A percentile compares a stretch with the other conserved stretches of the same genome.
These are phyloP conservation scores for Anas bernieri DNA, from an alignment of 2,797 vertebrate species.

Conservation along the genomic window DNA sequence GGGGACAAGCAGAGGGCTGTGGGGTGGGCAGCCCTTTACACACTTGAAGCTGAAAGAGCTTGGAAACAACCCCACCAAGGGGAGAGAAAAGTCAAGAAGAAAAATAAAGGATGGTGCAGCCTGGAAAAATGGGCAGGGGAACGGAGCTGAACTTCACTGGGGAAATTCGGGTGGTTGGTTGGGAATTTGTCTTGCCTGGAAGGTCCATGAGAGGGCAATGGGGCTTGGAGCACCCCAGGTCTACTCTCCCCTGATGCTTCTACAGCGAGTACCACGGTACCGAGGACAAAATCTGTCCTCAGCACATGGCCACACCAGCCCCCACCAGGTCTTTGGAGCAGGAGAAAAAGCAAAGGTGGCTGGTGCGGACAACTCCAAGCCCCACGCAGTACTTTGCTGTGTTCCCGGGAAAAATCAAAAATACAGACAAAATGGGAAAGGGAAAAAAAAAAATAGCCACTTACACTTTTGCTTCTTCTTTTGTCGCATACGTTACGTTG, in stretches of 20 bases:
- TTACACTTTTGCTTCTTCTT: constrained; percentile 96
- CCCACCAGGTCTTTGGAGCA: no score
- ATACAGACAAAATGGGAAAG: fast-evolving
- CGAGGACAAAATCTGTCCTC: background rate
- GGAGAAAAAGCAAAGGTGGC: background rate
- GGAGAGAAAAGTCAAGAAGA: background rate
- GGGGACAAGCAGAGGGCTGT: background rate
- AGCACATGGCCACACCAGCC: background rate
- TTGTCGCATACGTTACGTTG: constrained; percentile 92
- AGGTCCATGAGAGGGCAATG: no score
- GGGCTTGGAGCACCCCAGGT: background rate
- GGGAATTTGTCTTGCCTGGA: background rate
- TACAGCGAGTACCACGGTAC: no score
- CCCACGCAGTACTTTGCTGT: background rate
- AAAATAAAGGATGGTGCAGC: background rate
- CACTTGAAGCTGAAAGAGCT: background rate
- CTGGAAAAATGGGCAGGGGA: background rate
- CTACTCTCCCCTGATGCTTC: background rate
- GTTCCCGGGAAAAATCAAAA: background rate
- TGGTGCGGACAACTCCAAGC: background rate
- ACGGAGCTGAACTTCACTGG: background rate
- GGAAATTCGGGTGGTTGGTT: background rate
- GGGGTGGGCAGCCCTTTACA: background rate
- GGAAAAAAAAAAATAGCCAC: constrained; percentile 43
- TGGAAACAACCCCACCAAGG: background rate